Conservation (phyloP, 2,797 vertebrate genomes). For the Apodemus agrarius region DNA sequence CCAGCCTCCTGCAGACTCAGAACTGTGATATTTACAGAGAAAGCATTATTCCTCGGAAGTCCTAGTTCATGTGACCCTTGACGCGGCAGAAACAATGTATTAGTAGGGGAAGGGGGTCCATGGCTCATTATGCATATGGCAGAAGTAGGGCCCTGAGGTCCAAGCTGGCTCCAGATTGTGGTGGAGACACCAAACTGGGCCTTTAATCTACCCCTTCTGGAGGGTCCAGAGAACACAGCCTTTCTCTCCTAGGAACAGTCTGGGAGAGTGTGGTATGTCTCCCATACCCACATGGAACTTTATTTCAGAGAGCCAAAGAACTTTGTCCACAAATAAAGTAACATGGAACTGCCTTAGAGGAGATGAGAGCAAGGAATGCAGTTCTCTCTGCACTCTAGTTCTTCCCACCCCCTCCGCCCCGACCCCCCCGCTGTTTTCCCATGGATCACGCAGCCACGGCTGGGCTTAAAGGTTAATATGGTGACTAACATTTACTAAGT, state of each 20-base stretch:
- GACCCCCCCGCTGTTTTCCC: neutral
- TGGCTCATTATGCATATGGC: neutral
- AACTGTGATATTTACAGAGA: neutral
- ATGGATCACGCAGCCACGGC: neutral
- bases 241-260: neutral
- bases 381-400: neutral
- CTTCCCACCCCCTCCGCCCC: neutral
- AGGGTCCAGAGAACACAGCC: neutral
- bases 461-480: conserved; percentile 14
- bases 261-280: neutral
- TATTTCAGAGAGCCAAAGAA: neutral
- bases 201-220: neutral
- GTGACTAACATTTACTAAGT: conserved; percentile 43
- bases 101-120: neutral
- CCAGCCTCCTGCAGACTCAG: neutral
- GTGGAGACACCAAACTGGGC: neutral
- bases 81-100: neutral
- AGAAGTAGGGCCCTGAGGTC: neutral
- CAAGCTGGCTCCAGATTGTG: neutral
- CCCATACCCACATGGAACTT: neutral
- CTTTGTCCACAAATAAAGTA: neutral
- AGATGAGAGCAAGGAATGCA: neutral
- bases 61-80: neutral
- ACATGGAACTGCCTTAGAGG: neutral
- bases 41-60: neutral